Base-by-base conservation (phyloP, 2,888 invertebrate genomes). In the Melanostoma mellinum region DNA sequence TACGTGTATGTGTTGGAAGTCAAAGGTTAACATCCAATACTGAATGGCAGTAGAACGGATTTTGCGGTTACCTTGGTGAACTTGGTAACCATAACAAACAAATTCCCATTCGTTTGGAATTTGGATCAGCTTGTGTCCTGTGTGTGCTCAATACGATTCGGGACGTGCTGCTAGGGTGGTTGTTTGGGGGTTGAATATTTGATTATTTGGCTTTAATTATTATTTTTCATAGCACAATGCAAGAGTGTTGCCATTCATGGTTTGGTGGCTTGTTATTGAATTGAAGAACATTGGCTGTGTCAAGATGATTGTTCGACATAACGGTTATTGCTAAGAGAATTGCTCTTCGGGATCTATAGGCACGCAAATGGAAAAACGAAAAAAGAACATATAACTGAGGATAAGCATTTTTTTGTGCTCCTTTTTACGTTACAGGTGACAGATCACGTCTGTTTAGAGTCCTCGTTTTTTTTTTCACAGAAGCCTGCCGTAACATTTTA, bases 61-160 rank as follows among this genome's bases (percentile, higher is more conserved):
- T 85, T 85, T 85, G 84, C 72, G 84, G 86, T 86, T 84, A 76
- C 86, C 86, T 77, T 77, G 84, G 85, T 85, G 84, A 86, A 86
- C 80, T 85, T 85, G 84, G 85, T 85, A 75, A 85, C 85, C 86
- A 85, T 85, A 85, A 85, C 86, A 86, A 86, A 84, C 72, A 80
- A 71, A 53, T 72, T 58, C 20, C 46, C 52, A 48, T 61, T 63
- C 68, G 50, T 60, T 55, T 67, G 20, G 30, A 60, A 20, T 20
- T 20, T 20, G 20, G 20, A 20, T 20, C 20, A 20, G 20, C 20
- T 20, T 20, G 20, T 20, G 20, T 55, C 30, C 4, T 55, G 65
- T 65, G 63, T 55, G 65, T 65, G 63, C 30, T 44, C 52, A 77
- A 65, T 56, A 63, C 61, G 73, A 77, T 68, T 73, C 58, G 52